Conservation (phyloP, 2,888 invertebrate species). For the Zeuzera pyrina region DNA sequence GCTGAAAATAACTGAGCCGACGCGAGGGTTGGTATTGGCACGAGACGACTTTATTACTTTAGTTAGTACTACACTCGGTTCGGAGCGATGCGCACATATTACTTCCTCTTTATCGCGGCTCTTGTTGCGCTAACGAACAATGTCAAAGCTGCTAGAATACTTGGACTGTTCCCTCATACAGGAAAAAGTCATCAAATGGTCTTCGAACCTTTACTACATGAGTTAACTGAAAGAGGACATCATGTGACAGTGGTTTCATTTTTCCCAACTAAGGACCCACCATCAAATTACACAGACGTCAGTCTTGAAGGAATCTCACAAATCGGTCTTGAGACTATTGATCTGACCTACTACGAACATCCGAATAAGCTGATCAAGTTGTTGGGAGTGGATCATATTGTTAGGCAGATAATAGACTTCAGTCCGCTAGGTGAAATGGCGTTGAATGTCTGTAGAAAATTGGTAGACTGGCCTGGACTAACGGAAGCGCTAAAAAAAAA, state of each 20-base stretch:
- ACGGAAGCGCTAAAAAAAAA: slow-evolving; percentile 42
- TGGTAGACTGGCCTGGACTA: slow-evolving; percentile 47
- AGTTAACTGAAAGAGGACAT: slow-evolving; percentile 72
- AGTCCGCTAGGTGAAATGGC: slow-evolving; percentile 40
- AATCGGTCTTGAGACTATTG: slow-evolving; percentile 42
- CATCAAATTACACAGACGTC: slow-evolving; percentile 55
- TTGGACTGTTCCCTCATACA: slow-evolving; percentile 73
- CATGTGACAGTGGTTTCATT: slow-evolving; percentile 74
- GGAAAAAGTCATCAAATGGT: slow-evolving; percentile 77
- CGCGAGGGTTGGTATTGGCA: slow-evolving; percentile 4
- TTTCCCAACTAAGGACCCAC: slow-evolving; percentile 64
- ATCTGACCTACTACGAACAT: slow-evolving; percentile 35
- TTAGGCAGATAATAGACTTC: slow-evolving; percentile 35
- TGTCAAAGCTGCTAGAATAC: slow-evolving; percentile 54
- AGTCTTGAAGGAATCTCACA: slow-evolving; percentile 52
- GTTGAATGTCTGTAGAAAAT: slow-evolving; percentile 41
- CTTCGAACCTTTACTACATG: slow-evolving; percentile 68
- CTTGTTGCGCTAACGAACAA: slow-evolving; percentile 28
- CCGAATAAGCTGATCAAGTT: slow-evolving; percentile 24
- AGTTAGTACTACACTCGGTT: slow-evolving; percentile 19
- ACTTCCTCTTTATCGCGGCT: slow-evolving; percentile 19
- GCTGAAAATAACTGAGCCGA: slow-evolving; percentile 23
- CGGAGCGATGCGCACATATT: slow-evolving; percentile 32
- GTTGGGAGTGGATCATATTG: slow-evolving; percentile 33
- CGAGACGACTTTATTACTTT: slow-evolving; percentile 8